Evolutionary conservation across 2,888 invertebrate genomes (phyloP).

Genomic region (Amiota minor): DNA sequence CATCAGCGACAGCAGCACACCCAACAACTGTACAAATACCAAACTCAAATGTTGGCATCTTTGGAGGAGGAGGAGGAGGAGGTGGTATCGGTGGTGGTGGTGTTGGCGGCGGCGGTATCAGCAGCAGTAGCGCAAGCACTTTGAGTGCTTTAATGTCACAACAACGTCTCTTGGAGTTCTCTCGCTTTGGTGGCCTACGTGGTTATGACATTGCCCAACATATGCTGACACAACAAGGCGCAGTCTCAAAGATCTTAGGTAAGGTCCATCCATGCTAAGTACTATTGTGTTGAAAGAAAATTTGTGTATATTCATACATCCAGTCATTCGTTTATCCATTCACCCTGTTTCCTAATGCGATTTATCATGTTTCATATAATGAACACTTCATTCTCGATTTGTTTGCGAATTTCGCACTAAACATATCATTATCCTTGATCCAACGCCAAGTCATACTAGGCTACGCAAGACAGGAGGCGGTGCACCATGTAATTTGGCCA

Average conservation of each 20-base stretch:
- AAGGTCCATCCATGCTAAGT: slow-evolving; percentile 54
- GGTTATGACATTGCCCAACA: slow-evolving; percentile 72
- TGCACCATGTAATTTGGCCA: slow-evolving; percentile 60
- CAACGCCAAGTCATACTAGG: neutral
- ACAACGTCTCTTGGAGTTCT: slow-evolving; percentile 70
- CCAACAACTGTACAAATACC: slow-evolving; percentile 72
- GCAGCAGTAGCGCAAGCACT: slow-evolving; percentile 76
- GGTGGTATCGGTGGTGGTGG: slow-evolving; percentile 53
- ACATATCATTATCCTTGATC: slow-evolving; percentile 62
- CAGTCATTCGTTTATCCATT: neutral
- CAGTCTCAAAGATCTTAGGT: slow-evolving; percentile 72
- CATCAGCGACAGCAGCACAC: slow-evolving; percentile 45
- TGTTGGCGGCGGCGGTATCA: slow-evolving; percentile 60
- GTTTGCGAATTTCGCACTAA: slow-evolving; percentile 67
- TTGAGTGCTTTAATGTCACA: slow-evolving; percentile 82
- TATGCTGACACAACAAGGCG: slow-evolving; percentile 72
- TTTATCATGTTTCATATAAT: slow-evolving; percentile 40
- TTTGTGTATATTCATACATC: too few species aligned
- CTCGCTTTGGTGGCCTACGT: slow-evolving; percentile 71
- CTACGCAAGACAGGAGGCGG: slow-evolving; percentile 10
- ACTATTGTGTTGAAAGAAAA: neutral
- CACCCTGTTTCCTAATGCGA: slow-evolving; percentile 34
- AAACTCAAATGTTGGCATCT: neutral
- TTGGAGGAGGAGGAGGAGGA: slow-evolving; percentile 42
- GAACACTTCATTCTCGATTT: slow-evolving; percentile 59